These are phyloP conservation scores for Dascyllus trimaculatus DNA, from an alignment of 2,113 vertebrate genomes.

Conservation along the genomic window DNA sequence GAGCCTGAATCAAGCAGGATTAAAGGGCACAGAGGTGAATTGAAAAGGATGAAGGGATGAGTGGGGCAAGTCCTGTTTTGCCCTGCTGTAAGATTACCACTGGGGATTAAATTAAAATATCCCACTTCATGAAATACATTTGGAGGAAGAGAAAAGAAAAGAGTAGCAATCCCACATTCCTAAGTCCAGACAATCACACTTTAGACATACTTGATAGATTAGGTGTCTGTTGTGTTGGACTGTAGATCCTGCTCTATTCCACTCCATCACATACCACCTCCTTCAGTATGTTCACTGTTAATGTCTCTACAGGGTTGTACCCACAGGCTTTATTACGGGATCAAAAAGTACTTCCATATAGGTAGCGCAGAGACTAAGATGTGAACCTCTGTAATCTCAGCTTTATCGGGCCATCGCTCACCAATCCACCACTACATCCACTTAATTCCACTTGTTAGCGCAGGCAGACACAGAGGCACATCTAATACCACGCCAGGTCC, in stretches of 20 bases:
- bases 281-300: neutral
- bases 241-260: neutral
- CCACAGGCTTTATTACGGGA: constrained; percentile 20
- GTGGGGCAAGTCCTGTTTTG: constrained; percentile 32
- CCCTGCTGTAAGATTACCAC: constrained; percentile 63
- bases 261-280: neutral
- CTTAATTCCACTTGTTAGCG: constrained; percentile 67
- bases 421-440: constrained; percentile 42
- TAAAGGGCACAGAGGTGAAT: constrained; percentile 66
- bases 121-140: constrained; percentile 47
- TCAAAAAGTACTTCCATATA: constrained; percentile 38
- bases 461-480: constrained; percentile 38
- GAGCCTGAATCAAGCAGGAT: constrained; percentile 65
- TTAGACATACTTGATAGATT: constrained; percentile 23
- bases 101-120: constrained; percentile 73
- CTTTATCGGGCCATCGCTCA: constrained; percentile 42
- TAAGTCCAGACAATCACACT: constrained; percentile 53
- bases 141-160: constrained; percentile 28
- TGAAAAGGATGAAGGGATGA: constrained; percentile 67
- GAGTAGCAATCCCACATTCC: neutral
- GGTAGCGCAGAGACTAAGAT: constrained; percentile 13
- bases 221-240: neutral
- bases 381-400: constrained; percentile 31
- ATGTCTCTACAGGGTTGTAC: constrained; percentile 5
- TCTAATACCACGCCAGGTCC: constrained; percentile 52